Evolutionary conservation across 1,140 invertebrate species (phyloP).

Genomic region (Pomacea maculata): DNA sequence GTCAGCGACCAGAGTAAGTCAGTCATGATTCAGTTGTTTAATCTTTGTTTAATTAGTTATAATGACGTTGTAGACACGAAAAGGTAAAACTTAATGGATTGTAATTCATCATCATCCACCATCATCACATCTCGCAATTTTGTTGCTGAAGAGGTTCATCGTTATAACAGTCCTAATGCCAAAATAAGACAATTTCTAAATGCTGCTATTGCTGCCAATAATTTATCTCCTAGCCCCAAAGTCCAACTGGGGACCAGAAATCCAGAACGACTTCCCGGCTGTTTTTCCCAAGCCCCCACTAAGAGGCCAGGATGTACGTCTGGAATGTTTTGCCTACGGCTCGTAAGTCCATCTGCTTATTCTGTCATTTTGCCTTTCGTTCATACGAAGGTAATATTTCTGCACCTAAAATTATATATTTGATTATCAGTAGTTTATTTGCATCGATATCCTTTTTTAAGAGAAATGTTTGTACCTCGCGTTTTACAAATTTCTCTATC

Average conservation of each 20-base stretch:
- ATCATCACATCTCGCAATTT: not conserved
- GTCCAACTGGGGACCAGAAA: slow-evolving; percentile 47
- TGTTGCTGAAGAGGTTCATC: too few species aligned
- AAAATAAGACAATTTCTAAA: too few species aligned
- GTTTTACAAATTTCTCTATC: too few species aligned
- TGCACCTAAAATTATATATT: not conserved
- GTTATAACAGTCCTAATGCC: too few species aligned
- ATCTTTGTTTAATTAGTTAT: not conserved
- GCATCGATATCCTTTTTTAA: too few species aligned
- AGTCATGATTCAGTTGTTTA: not conserved
- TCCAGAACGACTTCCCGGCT: slow-evolving; percentile 94
- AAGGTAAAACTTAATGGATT: not conserved
- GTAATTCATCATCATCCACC: not conserved
- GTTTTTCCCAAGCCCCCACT: slow-evolving; percentile 91
- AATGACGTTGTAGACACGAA: too few species aligned
- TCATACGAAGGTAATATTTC: not conserved
- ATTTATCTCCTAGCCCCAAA: slow-evolving; percentile 28
- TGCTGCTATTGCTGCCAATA: not conserved
- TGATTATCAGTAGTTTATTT: not conserved
- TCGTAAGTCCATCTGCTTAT: slow-evolving; percentile 73
- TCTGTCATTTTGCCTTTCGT: not conserved
- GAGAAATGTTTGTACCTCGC: too few species aligned
- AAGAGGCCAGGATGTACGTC: slow-evolving; percentile 86
- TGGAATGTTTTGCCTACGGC: slow-evolving; percentile 95
- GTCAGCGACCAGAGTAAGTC: slow-evolving; percentile 33